phyloP scores from a whole-genome alignment of 2,888 invertebrate species.

The Eucriotettix oculatus region DNA sequence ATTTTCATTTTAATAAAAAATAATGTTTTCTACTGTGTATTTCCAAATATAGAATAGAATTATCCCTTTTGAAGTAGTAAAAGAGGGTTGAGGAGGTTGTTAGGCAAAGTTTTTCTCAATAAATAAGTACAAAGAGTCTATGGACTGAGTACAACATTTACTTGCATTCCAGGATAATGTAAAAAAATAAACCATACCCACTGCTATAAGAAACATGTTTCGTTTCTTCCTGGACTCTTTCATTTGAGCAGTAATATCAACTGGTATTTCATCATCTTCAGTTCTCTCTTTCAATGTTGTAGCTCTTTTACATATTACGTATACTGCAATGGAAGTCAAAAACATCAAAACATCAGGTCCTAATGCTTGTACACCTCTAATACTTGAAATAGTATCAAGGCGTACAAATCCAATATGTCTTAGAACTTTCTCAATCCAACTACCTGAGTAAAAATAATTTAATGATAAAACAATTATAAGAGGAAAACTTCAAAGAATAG shows the following conservation, averaged over 20 bases:
- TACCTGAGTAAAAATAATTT: neutral
- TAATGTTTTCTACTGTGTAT: too few relatives aligned
- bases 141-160: too few relatives aligned
- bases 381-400: neutral
- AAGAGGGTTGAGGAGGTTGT: too few relatives aligned
- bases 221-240: neutral
- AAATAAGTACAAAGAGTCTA: too few relatives aligned
- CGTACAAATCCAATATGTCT: neutral
- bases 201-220: neutral
- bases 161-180: too few relatives aligned
- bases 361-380: neutral
- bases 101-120: too few relatives aligned
- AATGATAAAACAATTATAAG: neutral
- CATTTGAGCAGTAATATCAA: neutral
- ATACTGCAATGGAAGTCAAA: neutral
- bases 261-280: neutral
- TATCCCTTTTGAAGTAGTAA: too few relatives aligned
- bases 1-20: too few relatives aligned
- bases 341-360: neutral
- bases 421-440: neutral
- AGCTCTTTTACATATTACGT: neutral
- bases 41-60: too few relatives aligned
- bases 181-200: too few relatives aligned
- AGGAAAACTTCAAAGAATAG: too few relatives aligned
- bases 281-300: neutral